These are phyloP conservation scores for Theonella swinhoei DNA, from an alignment of 37 sponge, comb jelly and placozoan genomes.

Conservation along the genomic window DNA sequence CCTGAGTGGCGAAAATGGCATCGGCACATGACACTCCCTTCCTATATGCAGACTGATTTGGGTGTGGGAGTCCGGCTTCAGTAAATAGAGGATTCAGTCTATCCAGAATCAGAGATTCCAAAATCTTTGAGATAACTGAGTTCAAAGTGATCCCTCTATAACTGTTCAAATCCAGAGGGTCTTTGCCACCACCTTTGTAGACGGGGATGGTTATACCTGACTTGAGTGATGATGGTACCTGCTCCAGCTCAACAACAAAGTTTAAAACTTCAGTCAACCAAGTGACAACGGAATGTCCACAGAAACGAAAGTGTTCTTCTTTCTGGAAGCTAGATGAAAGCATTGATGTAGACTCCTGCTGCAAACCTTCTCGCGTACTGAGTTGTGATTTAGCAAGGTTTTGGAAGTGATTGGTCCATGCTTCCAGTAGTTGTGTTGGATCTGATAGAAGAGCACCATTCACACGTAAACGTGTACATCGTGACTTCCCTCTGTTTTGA, in stretches of 20 bases:
- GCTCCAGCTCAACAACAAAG: too few relatives aligned
- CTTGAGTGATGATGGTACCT: too few relatives aligned
- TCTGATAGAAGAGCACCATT: too few relatives aligned
- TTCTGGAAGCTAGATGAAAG: not conserved
- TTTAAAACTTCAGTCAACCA: not conserved
- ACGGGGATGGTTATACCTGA: too few relatives aligned
- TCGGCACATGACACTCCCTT: slow-evolving; percentile 6
- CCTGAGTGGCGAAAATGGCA: slow-evolving; percentile 21
- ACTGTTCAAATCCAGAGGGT: not conserved
- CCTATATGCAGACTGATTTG: slow-evolving; percentile 16
- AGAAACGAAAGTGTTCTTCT: not conserved
- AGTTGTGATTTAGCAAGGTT: not conserved
- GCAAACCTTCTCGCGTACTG: not conserved
- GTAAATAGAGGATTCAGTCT: not conserved
- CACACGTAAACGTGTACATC: too few relatives aligned
- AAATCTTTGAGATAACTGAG: not conserved
- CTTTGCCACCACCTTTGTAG: slow-evolving; percentile 6
- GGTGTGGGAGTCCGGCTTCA: slow-evolving; percentile 10
- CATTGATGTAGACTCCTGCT: too few relatives aligned
- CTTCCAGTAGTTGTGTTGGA: too few relatives aligned
- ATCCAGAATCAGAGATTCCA: not conserved
- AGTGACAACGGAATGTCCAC: not conserved
- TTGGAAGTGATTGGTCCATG: not conserved
- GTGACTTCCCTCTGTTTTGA: too few relatives aligned
- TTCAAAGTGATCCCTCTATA: not conserved